Percentiles rank a stretch among this genome's conserved stretches.
phyloP scores from a whole-genome alignment of 2,888 invertebrate genomes.

The Leptopterna dolabrata region DNA sequence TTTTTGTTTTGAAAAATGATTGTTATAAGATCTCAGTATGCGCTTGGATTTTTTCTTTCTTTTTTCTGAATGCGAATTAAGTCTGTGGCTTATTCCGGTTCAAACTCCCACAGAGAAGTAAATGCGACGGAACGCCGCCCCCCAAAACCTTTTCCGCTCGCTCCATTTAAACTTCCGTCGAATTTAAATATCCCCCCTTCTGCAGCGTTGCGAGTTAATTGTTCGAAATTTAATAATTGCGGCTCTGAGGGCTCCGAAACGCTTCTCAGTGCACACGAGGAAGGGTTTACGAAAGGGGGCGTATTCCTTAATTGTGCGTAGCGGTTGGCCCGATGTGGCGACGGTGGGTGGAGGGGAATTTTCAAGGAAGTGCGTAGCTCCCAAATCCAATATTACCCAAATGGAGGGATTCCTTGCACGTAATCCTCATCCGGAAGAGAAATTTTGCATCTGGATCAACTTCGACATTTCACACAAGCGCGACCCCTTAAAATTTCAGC shows the following conservation, averaged over 20 bases:
- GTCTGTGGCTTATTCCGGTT: neutral
- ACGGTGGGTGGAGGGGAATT: neutral
- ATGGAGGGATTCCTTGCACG: conserved; percentile 21
- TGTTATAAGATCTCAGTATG: too few relatives aligned
- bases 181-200: neutral
- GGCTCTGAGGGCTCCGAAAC: neutral
- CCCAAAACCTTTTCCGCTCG: neutral
- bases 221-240: conserved; percentile 16
- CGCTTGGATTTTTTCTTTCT: too few relatives aligned
- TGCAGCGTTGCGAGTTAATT: conserved; percentile 4
- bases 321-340: neutral
- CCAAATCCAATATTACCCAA: neutral
- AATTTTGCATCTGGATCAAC: neutral
- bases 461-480: too few relatives aligned
- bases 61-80: too few relatives aligned
- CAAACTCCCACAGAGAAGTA: neutral
- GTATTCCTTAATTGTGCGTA: neutral
- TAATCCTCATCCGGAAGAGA: neutral
- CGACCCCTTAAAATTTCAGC: too few relatives aligned
- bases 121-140: neutral
- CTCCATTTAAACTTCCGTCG: conserved; percentile 12
- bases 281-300: neutral
- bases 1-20: too few relatives aligned
- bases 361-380: neutral
- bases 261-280: neutral